Conservation (phyloP, 2,113 vertebrate species). For the Propithecus coquereli region DNA sequence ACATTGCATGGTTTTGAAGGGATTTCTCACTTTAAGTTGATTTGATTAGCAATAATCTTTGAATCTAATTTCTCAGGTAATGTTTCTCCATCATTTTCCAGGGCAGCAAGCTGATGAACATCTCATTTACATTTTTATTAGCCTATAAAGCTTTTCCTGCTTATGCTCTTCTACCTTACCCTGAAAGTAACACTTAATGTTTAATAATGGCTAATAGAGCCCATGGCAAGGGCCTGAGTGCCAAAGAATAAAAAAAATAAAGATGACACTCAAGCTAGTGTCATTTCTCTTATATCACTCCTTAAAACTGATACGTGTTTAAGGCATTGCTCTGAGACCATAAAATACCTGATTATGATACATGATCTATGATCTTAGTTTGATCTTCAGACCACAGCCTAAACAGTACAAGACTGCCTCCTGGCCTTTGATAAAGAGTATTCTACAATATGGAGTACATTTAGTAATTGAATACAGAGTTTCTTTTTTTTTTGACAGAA, state of each 20-base stretch:
- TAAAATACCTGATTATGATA: conserved; percentile 1
- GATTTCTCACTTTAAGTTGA: conserved; percentile 54
- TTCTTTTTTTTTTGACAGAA: neutral
- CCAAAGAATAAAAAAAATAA: neutral
- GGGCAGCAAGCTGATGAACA: conserved; percentile 44
- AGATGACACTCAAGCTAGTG: neutral
- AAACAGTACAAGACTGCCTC: neutral
- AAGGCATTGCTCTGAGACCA: neutral
- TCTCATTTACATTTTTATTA: conserved; percentile 69
- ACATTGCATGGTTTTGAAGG: neutral
- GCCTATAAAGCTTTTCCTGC: conserved; percentile 45
- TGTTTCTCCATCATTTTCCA: conserved; percentile 58
- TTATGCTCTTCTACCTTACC: conserved; percentile 31
- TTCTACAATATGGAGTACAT: neutral
- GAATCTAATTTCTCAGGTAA: conserved; percentile 64
- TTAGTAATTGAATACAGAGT: neutral
- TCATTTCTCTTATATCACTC: neutral
- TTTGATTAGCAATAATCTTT: conserved; percentile 64
- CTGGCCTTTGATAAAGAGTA: neutral
- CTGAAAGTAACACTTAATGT: conserved; percentile 44
- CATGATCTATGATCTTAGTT: conserved; percentile 40
- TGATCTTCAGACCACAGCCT: conserved; percentile 1
- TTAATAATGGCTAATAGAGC: conserved; percentile 27
- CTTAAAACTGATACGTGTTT: neutral
- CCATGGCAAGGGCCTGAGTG: neutral